Evolutionary conservation across 2,113 vertebrate species (phyloP), one percentile per base, ranked within the genome.

Genomic region (Myxocyprinus asiaticus): DNA sequence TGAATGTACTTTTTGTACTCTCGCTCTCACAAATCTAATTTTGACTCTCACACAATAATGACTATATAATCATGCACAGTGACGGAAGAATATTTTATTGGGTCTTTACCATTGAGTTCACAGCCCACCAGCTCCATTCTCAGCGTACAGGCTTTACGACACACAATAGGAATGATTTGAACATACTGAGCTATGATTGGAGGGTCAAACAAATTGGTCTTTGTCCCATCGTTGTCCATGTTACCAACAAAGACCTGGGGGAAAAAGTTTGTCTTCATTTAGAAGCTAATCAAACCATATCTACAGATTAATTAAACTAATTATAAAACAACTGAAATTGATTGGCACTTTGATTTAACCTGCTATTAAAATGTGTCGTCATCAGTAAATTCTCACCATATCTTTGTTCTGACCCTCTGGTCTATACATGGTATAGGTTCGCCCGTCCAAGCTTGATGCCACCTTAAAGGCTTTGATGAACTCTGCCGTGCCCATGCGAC

Each of bases 41-140:
- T 3, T 1, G 3, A 33, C 22, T 33, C 22, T 33, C 22, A 33
- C 22, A 33, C 22, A 33, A 33, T 33, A 33, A 33, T 33, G 22
- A 33, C 22, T 33, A 33, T 33, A 33, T 33, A 33, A 33, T 33
- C 22, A 33, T 56, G 22, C 22, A 33, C 22, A 33, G 53, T 55
- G 15, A 50, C 51, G 63, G 58, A 51, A 11, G 61, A 22, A n/a
- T 6, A 4, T 7, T 64, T 6, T n/a, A 61, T 66, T 82, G 2
- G 47, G 12, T 43, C 42, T 90, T 95, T 94, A 99, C 98, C 98
- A 0, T 94, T 95, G 86, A 98, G 87, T 85, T 99, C 97, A 0
- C 98, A 99, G 91, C 98, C 98, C 33, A 97, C 94, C 55, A 99
- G 92, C 87, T 99, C 98, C 50, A 99, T 94, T 85, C 97, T 96